A percentile compares a stretch with the other conserved stretches of the same genome.
phyloP scores from a whole-genome alignment of 2,888 invertebrate species.

The Drosophila sordidapex region DNA sequence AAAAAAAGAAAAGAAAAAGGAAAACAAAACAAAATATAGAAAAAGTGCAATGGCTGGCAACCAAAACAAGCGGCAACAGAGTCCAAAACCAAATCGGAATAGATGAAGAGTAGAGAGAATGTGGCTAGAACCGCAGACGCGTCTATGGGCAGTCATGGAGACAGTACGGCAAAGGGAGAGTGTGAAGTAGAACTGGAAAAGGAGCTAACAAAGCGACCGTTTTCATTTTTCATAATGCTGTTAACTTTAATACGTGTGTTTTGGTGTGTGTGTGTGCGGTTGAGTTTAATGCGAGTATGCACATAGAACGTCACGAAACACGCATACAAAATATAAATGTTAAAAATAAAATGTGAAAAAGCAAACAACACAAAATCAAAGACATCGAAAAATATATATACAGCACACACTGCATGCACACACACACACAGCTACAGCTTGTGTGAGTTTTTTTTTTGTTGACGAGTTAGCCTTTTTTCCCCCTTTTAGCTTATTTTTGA shows the following conservation, averaged over 20 bases:
- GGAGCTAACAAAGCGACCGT: constrained; percentile 41
- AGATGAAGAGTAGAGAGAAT: constrained; percentile 35
- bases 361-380: constrained; percentile 76
- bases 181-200: constrained; percentile 2
- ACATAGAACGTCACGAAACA: constrained; percentile 54
- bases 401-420: constrained; percentile 12
- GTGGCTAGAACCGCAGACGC: constrained; percentile 64
- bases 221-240: constrained; percentile 77
- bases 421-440: neutral
- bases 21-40: constrained; percentile 33
- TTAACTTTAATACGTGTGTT: constrained; percentile 53
- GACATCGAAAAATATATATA: constrained; percentile 53
- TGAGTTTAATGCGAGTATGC: constrained; percentile 34
- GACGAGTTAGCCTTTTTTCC: constrained; percentile 80
- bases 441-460: constrained; percentile 56
- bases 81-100: constrained; percentile 39
- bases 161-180: neutral
- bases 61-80: constrained; percentile 28
- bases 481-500: constrained; percentile 66
- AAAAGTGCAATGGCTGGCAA: constrained; percentile 49
- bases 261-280: constrained; percentile 24
- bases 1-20: constrained; percentile 10
- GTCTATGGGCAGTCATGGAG: constrained; percentile 48
- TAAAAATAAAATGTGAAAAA: constrained; percentile 82
- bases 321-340: constrained; percentile 75